A percentile compares a stretch with the other conserved stretches of the same genome.
Conservation (phyloP, 2,888 invertebrate species). For the Ormyrus pomaceus region DNA sequence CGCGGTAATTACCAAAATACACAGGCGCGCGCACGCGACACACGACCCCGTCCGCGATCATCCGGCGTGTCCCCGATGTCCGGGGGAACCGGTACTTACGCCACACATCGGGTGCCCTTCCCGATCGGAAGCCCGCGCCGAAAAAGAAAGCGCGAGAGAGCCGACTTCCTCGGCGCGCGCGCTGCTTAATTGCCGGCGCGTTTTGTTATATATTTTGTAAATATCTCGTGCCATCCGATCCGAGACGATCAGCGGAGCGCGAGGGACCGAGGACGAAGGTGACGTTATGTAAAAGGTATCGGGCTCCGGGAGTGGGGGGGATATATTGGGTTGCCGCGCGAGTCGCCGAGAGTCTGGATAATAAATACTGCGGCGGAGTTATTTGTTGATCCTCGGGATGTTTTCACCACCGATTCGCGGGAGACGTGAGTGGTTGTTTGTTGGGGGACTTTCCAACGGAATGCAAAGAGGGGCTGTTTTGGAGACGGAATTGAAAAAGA, state of each 20-base stretch:
- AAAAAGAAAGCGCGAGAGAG: neutral
- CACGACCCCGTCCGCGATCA: neutral
- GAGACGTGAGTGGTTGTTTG: neutral
- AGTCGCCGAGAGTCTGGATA: neutral
- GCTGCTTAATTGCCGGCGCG: no score
- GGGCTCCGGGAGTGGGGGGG: neutral
- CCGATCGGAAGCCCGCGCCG: conserved; percentile 11
- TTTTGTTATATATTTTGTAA: conserved; percentile 59
- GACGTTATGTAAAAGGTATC: conserved; percentile 28
- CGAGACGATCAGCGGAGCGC: conserved; percentile 55
- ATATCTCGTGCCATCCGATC: conserved; percentile 51
- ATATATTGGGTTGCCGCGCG: neutral
- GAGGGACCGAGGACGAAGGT: neutral
- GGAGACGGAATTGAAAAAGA: no score
- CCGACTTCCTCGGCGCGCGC: conserved; percentile 31
- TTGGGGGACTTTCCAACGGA: no score
- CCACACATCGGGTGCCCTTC: no score
- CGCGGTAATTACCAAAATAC: no score
- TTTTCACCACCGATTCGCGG: neutral
- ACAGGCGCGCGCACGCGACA: no score
- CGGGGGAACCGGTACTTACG: neutral
- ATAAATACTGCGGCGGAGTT: no score
- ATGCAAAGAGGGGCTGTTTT: no score
- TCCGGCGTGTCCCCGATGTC: neutral
- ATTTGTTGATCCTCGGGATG: neutral